Conservation (phyloP, 30 jellyfish, hydroid and myxozoan genomes). For the Aurelia sp. region DNA sequence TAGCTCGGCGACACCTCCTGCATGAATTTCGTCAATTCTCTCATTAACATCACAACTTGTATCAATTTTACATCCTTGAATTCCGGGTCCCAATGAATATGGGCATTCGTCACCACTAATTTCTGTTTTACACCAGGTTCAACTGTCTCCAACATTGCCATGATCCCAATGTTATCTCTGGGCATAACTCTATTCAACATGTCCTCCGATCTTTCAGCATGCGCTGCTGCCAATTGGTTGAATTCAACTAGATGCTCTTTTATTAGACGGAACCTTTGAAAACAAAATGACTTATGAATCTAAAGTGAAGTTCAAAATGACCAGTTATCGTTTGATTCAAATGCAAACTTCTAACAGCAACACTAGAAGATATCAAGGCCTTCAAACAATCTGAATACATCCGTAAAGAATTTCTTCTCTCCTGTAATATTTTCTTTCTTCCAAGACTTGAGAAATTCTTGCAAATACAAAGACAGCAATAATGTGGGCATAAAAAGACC, state of each 20-base stretch:
- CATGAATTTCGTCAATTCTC: conserved; percentile 82
- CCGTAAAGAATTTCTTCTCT: too few relatives aligned
- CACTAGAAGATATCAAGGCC: too few relatives aligned
- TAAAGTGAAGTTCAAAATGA: too few relatives aligned
- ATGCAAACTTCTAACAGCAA: too few relatives aligned
- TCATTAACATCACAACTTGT: conserved; percentile 93
- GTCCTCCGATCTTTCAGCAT: conserved; percentile 96
- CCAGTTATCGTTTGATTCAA: too few relatives aligned
- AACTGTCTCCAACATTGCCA: conserved; percentile 92
- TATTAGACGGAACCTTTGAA: conserved; percentile 73
- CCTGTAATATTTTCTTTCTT: too few relatives aligned
- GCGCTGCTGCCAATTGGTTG: conserved; percentile 98
- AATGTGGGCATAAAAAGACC: too few relatives aligned
- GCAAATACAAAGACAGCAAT: too few relatives aligned
- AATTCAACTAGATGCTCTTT: conserved; percentile 96
- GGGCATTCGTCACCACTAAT: conserved; percentile 93
- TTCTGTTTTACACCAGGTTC: conserved; percentile 74
- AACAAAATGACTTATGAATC: background rate
- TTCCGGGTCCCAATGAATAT: conserved; percentile 99
- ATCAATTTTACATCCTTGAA: conserved; percentile 91
- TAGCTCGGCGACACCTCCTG: conserved; percentile 73
- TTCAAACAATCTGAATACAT: too few relatives aligned
- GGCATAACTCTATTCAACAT: conserved; percentile 97
- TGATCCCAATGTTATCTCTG: conserved; percentile 91
- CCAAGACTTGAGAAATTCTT: too few relatives aligned